Evolutionary conservation across 2,797 vertebrate species (phyloP), one percentile per base, ranked within the genome.

Genomic region (Calcarius lapponicus): DNA sequence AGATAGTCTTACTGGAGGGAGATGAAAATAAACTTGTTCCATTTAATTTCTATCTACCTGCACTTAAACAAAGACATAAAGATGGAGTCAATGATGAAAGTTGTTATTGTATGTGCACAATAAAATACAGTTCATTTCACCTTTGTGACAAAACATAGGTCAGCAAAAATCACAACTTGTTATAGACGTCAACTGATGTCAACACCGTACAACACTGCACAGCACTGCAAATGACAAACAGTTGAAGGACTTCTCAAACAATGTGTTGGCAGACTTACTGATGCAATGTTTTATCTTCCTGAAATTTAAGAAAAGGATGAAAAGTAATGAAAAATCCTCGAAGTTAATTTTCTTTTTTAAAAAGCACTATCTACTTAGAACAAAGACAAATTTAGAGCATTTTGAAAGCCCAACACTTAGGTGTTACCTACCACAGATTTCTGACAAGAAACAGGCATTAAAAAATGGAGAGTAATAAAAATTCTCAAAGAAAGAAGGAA

Each of bases 111-210:
- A 80, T 2, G 1, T 34, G 42, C 4, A 34, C 10, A 34, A 43
- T 40, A 71, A 76, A 80, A 85, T 56, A 16, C 5, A 64, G 32
- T 64, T 81, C 10, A 57, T 45, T 73, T 85, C 57, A 84, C 8
- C 10, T 50, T 53, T 73, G 21, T 19, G 80, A 51, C 2, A 74
- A 78, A 73, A 42, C 9, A 5, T 14, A 67, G n/a, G 15, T 65
- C 70, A 79, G 32, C 8, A 94, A 64, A 88, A 88, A 60, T 75
- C 38, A 53, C 18, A 83, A 28, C 15, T 13, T 75, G 10, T 25
- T 47, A 32, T 4, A 34, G 19, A 18, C 29, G 25, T 45, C 0
- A 0, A 76, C 11, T 71, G 57, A 42, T 73, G 31, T 38, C 24
- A 72, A 24, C 29, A 32, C 4, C 0, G 0, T 47, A 48, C 38